phyloP scores from a whole-genome alignment of 2,113 vertebrate genomes.

The Halichoerus grypus region DNA sequence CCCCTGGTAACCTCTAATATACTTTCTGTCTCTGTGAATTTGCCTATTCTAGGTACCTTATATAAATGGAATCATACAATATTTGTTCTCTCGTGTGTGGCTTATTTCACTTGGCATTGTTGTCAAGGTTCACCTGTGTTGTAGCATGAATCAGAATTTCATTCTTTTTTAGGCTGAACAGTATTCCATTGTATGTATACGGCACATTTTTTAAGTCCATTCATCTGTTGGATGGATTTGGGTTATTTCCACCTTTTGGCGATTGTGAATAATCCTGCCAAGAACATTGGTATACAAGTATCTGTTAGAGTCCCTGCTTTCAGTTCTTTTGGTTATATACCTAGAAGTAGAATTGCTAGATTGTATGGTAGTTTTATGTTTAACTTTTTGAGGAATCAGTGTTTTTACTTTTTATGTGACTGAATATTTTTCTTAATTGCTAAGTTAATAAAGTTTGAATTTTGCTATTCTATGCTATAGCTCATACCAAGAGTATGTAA shows the following conservation, averaged over 20 bases:
- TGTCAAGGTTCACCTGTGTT: not conserved
- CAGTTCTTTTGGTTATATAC: not conserved
- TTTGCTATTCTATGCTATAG: not conserved
- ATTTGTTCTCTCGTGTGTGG: not conserved
- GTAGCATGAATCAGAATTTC: not conserved
- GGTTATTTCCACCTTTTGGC: not conserved
- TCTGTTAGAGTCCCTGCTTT: not conserved
- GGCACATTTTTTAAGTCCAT: not conserved
- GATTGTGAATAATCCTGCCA: not conserved
- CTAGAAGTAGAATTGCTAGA: not conserved
- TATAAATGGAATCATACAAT: not conserved
- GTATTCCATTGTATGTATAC: not conserved
- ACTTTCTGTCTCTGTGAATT: not conserved
- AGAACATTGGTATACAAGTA: not conserved
- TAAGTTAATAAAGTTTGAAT: not conserved
- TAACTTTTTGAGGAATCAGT: not conserved
- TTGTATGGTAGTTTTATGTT: not conserved
- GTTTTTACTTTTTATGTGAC: not conserved
- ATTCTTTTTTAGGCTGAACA: not conserved
- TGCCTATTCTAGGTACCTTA: not conserved
- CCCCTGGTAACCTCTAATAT: not conserved
- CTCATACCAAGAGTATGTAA: not conserved
- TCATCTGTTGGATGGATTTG: not conserved
- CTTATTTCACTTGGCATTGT: not conserved
- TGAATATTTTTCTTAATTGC: not conserved